These are phyloP conservation scores for Monopis laevigella DNA, from an alignment of 2,888 invertebrate genomes.

Conservation along the genomic window DNA sequence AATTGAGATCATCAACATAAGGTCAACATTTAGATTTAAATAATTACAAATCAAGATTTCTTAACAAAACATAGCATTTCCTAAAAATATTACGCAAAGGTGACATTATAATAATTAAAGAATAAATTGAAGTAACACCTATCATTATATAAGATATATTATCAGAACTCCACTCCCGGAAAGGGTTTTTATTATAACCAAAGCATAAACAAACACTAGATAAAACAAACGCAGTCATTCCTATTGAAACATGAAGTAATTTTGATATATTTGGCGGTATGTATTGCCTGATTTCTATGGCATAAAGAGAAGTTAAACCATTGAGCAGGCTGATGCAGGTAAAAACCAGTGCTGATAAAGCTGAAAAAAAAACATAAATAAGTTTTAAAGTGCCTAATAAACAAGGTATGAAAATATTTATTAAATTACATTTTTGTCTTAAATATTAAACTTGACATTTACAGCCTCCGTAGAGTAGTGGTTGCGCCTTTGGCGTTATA, in stretches of 20 bases:
- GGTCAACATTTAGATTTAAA: not conserved
- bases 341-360: slow-evolving; percentile 22
- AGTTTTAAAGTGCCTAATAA: not conserved
- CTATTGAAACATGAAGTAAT: slow-evolving; percentile 21
- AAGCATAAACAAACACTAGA: slow-evolving; percentile 22
- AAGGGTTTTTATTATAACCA: slow-evolving; percentile 24
- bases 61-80: too few relatives aligned
- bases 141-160: slow-evolving; percentile 23
- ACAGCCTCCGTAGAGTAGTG: too few relatives aligned
- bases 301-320: slow-evolving; percentile 21
- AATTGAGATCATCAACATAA: too few relatives aligned
- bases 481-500: too few relatives aligned
- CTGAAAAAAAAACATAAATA: slow-evolving; percentile 19
- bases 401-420: too few relatives aligned
- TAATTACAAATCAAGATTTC: too few relatives aligned
- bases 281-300: slow-evolving; percentile 18
- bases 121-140: slow-evolving; percentile 20
- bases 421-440: too few relatives aligned
- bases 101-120: slow-evolving; percentile 19
- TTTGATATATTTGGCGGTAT: slow-evolving; percentile 19
- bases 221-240: slow-evolving; percentile 20
- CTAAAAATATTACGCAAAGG: slow-evolving; percentile 17
- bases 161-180: slow-evolving; percentile 23
- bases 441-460: too few relatives aligned
- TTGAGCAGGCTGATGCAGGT: slow-evolving; percentile 23